These are phyloP conservation scores for Orthosia gracilis DNA, from an alignment of 2,888 invertebrate genomes.

Conservation along the genomic window DNA sequence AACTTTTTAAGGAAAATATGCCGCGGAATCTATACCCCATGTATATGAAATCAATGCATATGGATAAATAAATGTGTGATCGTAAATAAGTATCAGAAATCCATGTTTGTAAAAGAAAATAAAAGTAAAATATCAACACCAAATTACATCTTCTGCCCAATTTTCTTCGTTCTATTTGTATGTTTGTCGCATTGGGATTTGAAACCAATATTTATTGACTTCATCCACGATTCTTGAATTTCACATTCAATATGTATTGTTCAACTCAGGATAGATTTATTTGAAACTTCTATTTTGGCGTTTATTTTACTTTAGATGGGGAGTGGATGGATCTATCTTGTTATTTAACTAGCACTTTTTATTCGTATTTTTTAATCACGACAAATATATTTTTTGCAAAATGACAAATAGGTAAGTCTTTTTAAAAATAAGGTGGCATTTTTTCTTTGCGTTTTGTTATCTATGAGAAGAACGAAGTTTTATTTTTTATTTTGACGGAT, in stretches of 20 bases:
- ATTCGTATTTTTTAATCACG: no score
- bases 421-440: no score
- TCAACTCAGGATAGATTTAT: neutral
- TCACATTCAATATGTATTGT: constrained; percentile 3
- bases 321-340: no score
- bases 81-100: neutral
- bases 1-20: no score
- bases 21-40: no score
- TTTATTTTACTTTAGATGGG: neutral
- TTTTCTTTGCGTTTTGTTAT: no score
- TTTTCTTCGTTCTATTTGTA: constrained; percentile 1
- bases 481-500: neutral
- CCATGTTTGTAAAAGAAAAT: neutral
- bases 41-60: no score
- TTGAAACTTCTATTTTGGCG: neutral
- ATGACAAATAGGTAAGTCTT: no score
- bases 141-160: neutral
- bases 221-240: neutral
- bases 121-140: neutral
- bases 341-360: no score
- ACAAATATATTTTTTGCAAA: no score
- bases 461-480: neutral
- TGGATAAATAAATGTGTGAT: no score
- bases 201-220: neutral
- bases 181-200: constrained; percentile 5